Conservation (phyloP, 2,888 invertebrate genomes). For the Vesta saturnalis region DNA sequence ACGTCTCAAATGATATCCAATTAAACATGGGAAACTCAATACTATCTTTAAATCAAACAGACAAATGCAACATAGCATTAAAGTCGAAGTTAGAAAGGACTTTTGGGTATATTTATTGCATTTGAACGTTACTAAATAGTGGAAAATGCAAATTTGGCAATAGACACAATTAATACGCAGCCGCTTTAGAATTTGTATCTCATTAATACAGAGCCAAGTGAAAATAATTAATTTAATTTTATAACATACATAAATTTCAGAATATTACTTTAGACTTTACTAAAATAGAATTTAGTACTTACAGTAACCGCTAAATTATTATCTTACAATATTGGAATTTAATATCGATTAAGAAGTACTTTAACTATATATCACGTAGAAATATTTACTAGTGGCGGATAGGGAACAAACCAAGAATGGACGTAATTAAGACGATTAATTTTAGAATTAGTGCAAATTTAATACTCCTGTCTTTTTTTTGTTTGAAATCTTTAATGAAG, state of each 20-base stretch:
- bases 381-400: not conserved
- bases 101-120: too few relatives aligned
- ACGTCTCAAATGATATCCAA: too few relatives aligned
- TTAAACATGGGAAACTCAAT: too few relatives aligned
- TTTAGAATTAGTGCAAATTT: too few relatives aligned
- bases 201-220: not conserved
- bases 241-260: constrained; percentile 7
- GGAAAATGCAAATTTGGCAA: not conserved
- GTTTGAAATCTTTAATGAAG: too few relatives aligned
- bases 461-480: too few relatives aligned
- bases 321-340: constrained; percentile 14
- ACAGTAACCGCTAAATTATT: constrained; percentile 7
- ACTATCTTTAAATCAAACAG: too few relatives aligned
- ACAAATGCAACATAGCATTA: too few relatives aligned
- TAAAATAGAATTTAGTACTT: constrained; percentile 3
- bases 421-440: constrained; percentile 32
- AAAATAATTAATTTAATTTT: constrained; percentile 8
- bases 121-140: not conserved
- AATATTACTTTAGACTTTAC: not conserved
- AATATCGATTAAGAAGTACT: constrained; percentile 10
- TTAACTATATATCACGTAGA: not conserved
- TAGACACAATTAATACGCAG: not conserved
- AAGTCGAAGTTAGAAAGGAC: too few relatives aligned
- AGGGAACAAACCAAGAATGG: not conserved
- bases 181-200: not conserved